Evolutionary conservation across 92 coral and sea anemone genomes (phyloP).

Genomic region (Siderastrea siderea): DNA sequence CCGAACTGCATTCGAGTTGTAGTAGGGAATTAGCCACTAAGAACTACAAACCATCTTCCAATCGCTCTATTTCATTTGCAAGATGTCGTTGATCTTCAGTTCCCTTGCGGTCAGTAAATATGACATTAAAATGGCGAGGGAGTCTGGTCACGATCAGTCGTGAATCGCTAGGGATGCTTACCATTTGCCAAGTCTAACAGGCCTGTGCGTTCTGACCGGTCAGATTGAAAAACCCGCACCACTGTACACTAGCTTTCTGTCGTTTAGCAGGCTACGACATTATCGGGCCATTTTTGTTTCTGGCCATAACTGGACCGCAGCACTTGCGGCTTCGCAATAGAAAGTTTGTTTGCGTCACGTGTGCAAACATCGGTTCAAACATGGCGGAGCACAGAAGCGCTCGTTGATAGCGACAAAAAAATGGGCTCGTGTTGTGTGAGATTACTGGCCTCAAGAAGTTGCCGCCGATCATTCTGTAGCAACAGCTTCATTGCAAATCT

Average conservation of each 20-base stretch:
- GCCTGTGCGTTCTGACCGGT: background rate
- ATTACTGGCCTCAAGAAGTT: no score
- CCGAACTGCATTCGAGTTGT: background rate
- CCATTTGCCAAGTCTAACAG: background rate
- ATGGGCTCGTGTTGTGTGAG: no score
- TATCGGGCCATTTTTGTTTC: no score
- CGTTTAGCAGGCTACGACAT: background rate
- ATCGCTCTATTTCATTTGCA: constrained; percentile 12
- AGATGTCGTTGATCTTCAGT: constrained; percentile 10
- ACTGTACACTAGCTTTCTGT: background rate
- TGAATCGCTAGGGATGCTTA: background rate
- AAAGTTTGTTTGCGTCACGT: no score
- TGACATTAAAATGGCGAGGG: background rate
- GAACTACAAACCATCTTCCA: background rate
- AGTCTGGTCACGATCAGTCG: background rate
- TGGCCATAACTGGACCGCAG: no score
- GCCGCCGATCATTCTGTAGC: no score
- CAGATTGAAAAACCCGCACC: background rate
- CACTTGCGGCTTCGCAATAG: no score
- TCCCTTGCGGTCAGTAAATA: background rate
- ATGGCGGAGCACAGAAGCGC: no score
- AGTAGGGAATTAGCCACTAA: constrained; percentile 19
- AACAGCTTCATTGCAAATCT: no score
- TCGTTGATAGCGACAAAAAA: no score
- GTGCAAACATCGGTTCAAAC: no score